Conservation (phyloP, 37 sponge, comb jelly and placozoan genomes). For the Spongilla lacustris region DNA sequence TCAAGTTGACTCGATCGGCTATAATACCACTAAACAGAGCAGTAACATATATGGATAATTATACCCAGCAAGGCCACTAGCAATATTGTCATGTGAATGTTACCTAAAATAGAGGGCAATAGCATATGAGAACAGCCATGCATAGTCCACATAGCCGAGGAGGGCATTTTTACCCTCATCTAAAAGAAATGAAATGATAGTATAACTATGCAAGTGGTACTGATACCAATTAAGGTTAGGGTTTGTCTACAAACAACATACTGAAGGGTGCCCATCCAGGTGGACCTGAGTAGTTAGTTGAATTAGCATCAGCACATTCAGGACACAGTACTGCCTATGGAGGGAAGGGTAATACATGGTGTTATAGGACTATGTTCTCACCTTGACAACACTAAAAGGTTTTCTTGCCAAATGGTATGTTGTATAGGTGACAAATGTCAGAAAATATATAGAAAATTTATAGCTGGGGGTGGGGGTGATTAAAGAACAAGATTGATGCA, state of each 20-base stretch:
- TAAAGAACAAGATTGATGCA: background rate
- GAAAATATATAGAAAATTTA: slow-evolving; percentile 32
- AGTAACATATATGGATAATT: no score
- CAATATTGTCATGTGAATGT: background rate
- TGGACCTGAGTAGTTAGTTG: background rate
- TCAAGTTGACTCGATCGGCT: slow-evolving; percentile 81
- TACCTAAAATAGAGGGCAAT: slow-evolving; percentile 70
- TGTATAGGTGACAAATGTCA: slow-evolving; percentile 65
- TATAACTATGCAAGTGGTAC: background rate
- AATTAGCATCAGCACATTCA: background rate
- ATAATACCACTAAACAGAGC: slow-evolving; percentile 78
- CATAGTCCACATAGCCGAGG: slow-evolving; percentile 63
- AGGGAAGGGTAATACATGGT: background rate
- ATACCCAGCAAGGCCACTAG: background rate
- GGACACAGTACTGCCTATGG: background rate
- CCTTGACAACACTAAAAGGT: slow-evolving; percentile 66
- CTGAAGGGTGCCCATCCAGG: slow-evolving; percentile 72
- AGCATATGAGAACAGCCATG: slow-evolving; percentile 78
- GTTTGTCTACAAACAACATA: no score
- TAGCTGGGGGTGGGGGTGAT: slow-evolving; percentile 40
- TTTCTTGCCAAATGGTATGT: slow-evolving; percentile 71
- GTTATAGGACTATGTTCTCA: background rate
- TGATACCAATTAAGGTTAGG: no score
- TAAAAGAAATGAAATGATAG: no score
- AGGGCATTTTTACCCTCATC: slow-evolving; percentile 38